phyloP scores from a whole-genome alignment of 1,140 invertebrate species.

The Eupeodes corollae region DNA sequence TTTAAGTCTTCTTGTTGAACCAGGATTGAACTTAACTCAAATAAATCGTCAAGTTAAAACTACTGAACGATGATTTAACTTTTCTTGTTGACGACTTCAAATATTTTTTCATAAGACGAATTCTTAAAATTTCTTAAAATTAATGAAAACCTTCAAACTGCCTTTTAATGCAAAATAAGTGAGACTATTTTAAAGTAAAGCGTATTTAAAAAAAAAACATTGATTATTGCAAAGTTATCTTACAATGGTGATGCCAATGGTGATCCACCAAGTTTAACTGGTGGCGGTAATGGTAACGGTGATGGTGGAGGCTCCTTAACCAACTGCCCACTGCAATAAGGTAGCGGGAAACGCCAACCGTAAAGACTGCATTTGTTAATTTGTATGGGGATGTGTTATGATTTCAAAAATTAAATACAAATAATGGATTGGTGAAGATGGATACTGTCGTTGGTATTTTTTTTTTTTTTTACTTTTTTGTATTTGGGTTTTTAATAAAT shows the following conservation, averaged over 20 bases:
- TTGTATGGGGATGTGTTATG: slow-evolving; percentile 1
- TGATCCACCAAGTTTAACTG: slow-evolving; percentile 56
- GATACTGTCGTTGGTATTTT: slow-evolving; percentile 1
- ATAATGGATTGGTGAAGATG: neutral
- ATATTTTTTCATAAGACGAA: too few relatives aligned
- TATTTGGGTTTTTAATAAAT: neutral
- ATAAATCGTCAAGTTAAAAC: too few relatives aligned
- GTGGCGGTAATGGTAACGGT: slow-evolving; percentile 60
- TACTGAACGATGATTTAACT: too few relatives aligned
- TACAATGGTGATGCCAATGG: slow-evolving; percentile 55
- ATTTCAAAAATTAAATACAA: neutral
- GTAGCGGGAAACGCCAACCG: slow-evolving; percentile 85
- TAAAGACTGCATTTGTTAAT: slow-evolving; percentile 64
- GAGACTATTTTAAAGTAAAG: too few relatives aligned
- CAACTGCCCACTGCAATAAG: slow-evolving; percentile 73
- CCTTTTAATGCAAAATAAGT: too few relatives aligned
- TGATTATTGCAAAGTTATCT: slow-evolving; percentile 19
- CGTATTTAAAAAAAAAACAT: too few relatives aligned
- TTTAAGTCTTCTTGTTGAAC: too few relatives aligned
- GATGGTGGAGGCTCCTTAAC: slow-evolving; percentile 62
- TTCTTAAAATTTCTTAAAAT: too few relatives aligned
- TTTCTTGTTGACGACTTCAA: too few relatives aligned
- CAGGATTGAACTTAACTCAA: too few relatives aligned
- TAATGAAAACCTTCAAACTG: too few relatives aligned
- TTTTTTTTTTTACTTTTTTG: neutral